Evolutionary conservation across 2,113 vertebrate species (phyloP).

Genomic region (Triplophysa siluroides): DNA sequence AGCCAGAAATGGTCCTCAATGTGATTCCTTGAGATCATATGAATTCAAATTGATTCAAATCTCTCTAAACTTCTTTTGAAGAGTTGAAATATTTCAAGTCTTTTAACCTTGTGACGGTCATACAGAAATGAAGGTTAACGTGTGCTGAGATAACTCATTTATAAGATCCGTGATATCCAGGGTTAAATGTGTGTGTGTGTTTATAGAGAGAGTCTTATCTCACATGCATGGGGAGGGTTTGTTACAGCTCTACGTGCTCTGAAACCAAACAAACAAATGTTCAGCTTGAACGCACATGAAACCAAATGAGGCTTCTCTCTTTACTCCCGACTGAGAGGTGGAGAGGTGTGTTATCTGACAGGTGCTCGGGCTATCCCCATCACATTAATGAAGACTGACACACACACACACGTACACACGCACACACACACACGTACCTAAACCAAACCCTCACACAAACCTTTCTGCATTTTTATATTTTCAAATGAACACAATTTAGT

Average conservation of each 20-base stretch:
- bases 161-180: background rate
- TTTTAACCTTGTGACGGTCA: too few relatives aligned
- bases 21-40: too few relatives aligned
- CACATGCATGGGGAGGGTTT: background rate
- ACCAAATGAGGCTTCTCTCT: too few relatives aligned
- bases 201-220: background rate
- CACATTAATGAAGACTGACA: conserved; percentile 26
- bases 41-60: too few relatives aligned
- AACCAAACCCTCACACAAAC: too few relatives aligned
- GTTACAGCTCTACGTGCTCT: background rate
- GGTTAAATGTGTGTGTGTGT: background rate
- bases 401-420: background rate
- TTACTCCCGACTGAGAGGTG: background rate
- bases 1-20: too few relatives aligned
- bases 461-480: too few relatives aligned
- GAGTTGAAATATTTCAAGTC: too few relatives aligned
- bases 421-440: background rate
- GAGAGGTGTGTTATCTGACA: background rate
- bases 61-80: too few relatives aligned
- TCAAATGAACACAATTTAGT: too few relatives aligned
- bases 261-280: conserved; percentile 1
- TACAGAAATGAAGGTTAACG: background rate
- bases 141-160: background rate
- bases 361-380: background rate
- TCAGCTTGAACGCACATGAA: background rate